Conservation (phyloP, 2,888 invertebrate species). For the Diplazon laetatorius region DNA sequence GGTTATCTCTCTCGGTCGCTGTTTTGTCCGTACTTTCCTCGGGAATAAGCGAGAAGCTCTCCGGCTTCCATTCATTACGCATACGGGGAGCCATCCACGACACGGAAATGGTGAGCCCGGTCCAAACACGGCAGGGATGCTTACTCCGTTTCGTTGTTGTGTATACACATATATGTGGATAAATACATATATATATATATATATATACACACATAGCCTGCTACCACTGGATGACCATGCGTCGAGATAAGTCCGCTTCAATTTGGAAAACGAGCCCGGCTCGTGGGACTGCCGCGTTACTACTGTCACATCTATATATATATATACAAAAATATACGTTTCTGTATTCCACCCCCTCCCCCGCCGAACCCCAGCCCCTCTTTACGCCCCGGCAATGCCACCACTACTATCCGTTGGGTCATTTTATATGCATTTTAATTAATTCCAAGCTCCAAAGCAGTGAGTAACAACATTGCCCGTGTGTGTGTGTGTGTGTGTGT, state of each 20-base stretch:
- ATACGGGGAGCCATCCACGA: constrained; percentile 37
- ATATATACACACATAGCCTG: neutral
- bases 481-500: too few relatives aligned
- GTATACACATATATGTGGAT: too few relatives aligned
- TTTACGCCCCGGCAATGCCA: constrained; percentile 29
- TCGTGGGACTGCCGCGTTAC: constrained; percentile 42
- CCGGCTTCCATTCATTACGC: constrained; percentile 46
- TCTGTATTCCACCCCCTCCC: constrained; percentile 34
- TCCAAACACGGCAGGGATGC: constrained; percentile 45
- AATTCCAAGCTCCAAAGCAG: constrained; percentile 74
- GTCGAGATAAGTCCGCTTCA: constrained; percentile 72
- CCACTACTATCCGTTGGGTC: constrained; percentile 67
- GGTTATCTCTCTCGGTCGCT: constrained; percentile 15
- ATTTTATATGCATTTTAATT: constrained; percentile 78
- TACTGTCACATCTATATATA: neutral
- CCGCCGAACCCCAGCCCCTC: too few relatives aligned
- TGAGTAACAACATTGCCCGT: constrained; percentile 71
- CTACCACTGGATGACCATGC: constrained; percentile 59
- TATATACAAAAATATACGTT: neutral
- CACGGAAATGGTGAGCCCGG: constrained; percentile 46
- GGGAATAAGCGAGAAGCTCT: constrained; percentile 45
- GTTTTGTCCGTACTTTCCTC: constrained; percentile 36
- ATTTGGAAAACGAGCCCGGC: constrained; percentile 70
- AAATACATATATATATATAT: too few relatives aligned
- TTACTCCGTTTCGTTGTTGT: constrained; percentile 14